Evolutionary conservation across 2,113 vertebrate species (phyloP), one percentile per base, ranked within the genome.

Genomic region (Kryptolebias marmoratus): DNA sequence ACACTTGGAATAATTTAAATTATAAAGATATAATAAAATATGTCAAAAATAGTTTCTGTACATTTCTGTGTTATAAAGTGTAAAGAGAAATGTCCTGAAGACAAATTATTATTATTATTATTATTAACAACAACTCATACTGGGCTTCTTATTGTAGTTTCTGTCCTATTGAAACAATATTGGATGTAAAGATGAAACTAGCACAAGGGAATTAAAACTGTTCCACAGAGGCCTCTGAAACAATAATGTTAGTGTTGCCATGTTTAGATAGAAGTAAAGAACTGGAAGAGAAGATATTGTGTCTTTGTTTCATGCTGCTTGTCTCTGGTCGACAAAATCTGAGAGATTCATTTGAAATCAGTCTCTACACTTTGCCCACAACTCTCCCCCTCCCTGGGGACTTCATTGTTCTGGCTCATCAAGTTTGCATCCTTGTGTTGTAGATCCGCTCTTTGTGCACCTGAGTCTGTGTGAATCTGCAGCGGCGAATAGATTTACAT

Each of bases 391-490:
- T 72, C 79, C 66, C 64, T 1, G 2, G 61, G 27, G 81, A 64
- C 63, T 63, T 75, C 53, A 65, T 65, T 56, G 82, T 85, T 81
- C 61, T 45, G 14, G 52, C 76, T 81, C 73, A 83, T 85, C 75
- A 73, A 49, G 54, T 71, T 32, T 18, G 36, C 58, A 48, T 72
- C 71, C 42, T 56, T 14, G 44, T 81, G 49, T 77, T 75, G 72
- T 31, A 48, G 59, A 56, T 60, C 44, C 2, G 8, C 72, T 71
- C 42, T 47, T 58, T 47, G 18, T 66, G 55, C 73, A 62, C 74
- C 70, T 69, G 65, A 73, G 69, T 71, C 73, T 18, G 50, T 53
- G 28, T 61, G 49, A 68, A 16, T 18, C 52, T 30, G 28, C 64
- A 70, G 56, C 50, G 48, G 64, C 39, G 6, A 5, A 44, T 55